Conservation (phyloP, 2,797 vertebrate species). For the Strix occidentalis region DNA sequence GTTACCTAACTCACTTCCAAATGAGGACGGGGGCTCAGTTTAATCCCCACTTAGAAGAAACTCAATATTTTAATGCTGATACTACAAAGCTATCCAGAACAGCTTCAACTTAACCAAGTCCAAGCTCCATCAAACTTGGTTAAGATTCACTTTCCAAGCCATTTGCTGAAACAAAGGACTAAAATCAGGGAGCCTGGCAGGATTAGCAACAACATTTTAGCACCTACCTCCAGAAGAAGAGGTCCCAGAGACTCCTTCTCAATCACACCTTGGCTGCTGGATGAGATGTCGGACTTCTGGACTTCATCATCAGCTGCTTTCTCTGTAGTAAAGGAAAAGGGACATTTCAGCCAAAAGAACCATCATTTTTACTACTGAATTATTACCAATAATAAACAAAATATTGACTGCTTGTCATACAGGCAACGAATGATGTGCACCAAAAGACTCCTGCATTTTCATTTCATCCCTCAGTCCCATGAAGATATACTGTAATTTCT, state of each 20-base stretch:
- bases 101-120: not conserved
- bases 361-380: not conserved
- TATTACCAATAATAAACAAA: not conserved
- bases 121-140: not conserved
- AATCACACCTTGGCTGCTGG: conserved; percentile 91
- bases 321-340: conserved; percentile 76
- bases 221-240: conserved; percentile 88
- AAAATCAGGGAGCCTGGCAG: not conserved
- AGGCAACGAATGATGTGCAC: not conserved
- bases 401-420: not conserved
- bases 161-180: not conserved
- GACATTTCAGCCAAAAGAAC: not conserved
- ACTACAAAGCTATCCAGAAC: not conserved
- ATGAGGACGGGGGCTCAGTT: not conserved
- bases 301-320: conserved; percentile 89
- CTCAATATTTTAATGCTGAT: not conserved
- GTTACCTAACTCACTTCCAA: not conserved
- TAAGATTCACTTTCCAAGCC: not conserved
- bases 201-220: not conserved
- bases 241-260: conserved; percentile 93
- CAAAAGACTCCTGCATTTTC: not conserved
- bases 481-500: not conserved
- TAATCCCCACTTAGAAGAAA: not conserved
- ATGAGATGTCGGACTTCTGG: conserved; percentile 94
- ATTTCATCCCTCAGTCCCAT: not conserved